Evolutionary conservation across 2,113 vertebrate genomes (phyloP).

Genomic region (Desmodus rotundus): DNA sequence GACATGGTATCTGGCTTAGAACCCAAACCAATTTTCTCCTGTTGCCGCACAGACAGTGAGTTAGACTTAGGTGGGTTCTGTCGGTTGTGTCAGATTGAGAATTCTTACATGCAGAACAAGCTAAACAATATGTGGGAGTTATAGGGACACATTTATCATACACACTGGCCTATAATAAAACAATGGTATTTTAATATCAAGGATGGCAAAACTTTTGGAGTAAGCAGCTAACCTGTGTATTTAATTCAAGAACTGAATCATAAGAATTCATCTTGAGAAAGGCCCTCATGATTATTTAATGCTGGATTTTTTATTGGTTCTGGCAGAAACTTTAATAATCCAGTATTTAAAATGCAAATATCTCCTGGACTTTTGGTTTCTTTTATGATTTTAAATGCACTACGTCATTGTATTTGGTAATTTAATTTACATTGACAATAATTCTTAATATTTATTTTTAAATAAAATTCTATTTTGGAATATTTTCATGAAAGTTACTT

Average conservation of each 20-base stretch:
- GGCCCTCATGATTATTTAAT: background rate
- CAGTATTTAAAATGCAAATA: slow-evolving; percentile 15
- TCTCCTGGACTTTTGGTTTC: slow-evolving; percentile 29
- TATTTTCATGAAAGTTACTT: background rate
- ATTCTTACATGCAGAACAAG: background rate
- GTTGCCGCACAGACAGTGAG: background rate
- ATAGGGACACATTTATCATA: background rate
- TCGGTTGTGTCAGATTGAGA: background rate
- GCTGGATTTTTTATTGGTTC: background rate
- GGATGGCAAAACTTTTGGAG: background rate
- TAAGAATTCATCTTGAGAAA: background rate
- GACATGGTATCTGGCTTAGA: slow-evolving; percentile 4
- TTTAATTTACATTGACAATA: slow-evolving; percentile 40
- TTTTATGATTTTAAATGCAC: slow-evolving; percentile 32
- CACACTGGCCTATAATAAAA: background rate
- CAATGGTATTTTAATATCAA: background rate
- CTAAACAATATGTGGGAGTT: background rate
- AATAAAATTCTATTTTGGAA: slow-evolving; percentile 12
- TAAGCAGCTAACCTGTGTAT: background rate
- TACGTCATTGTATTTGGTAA: slow-evolving; percentile 22
- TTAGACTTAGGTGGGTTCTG: background rate
- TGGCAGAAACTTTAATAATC: background rate
- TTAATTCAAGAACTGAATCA: background rate
- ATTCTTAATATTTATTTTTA: slow-evolving; percentile 36
- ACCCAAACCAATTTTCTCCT: background rate